These are phyloP conservation scores for Otolemur crassicaudatus DNA, from an alignment of 2,797 vertebrate species.

Conservation along the genomic window DNA sequence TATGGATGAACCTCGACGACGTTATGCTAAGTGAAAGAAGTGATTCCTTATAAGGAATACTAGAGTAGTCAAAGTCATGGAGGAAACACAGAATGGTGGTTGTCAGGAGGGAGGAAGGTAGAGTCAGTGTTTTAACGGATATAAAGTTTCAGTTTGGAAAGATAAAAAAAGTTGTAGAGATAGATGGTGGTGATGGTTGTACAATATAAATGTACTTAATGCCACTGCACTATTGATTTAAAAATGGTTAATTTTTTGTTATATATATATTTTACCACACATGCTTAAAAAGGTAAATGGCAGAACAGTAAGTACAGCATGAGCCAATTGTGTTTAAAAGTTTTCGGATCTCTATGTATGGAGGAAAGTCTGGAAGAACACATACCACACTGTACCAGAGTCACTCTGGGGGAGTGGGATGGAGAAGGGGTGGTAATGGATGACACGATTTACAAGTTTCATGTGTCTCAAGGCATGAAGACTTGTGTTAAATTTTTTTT, in stretches of 20 bases:
- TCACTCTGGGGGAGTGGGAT: neutral
- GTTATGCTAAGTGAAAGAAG: constrained; percentile 23
- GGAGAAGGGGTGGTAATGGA: neutral
- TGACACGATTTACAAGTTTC: neutral
- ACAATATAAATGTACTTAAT: neutral
- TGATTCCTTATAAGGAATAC: neutral
- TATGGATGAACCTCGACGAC: neutral
- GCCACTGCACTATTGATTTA: neutral
- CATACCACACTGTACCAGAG: neutral
- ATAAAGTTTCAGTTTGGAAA: neutral
- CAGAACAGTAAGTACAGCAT: neutral
- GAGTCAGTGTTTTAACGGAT: neutral
- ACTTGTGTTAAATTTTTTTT: neutral
- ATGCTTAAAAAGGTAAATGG: neutral
- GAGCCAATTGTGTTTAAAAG: neutral
- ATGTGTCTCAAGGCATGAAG: neutral
- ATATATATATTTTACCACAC: neutral
- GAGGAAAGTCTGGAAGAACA: neutral
- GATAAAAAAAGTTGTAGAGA: neutral
- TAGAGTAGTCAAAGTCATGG: neutral
- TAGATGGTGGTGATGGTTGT: neutral
- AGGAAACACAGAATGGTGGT: neutral
- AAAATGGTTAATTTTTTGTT: neutral
- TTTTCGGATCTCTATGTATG: neutral
- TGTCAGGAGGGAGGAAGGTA: neutral